phyloP scores from a whole-genome alignment of 1,140 invertebrate genomes.

The Philaenus spumarius region DNA sequence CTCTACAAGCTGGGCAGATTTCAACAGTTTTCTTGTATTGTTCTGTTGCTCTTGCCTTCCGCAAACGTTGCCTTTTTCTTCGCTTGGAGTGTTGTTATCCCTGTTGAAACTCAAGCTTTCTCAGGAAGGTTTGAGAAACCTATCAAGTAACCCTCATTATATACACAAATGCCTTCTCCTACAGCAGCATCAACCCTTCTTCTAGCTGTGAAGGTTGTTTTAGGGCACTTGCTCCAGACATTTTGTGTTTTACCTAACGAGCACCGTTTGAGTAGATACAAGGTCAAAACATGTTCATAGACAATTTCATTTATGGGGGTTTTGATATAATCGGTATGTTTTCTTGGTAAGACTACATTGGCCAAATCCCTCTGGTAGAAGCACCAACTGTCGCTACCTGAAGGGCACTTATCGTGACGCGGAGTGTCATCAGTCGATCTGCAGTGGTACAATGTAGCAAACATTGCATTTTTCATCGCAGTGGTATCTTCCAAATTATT shows the following conservation, averaged over 20 bases:
- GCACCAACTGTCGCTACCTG: too few relatives aligned
- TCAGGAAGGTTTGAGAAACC: too few relatives aligned
- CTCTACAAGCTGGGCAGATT: too few relatives aligned
- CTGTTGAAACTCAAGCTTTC: background rate
- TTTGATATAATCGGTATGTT: background rate
- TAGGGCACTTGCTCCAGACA: too few relatives aligned
- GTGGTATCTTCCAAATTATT: conserved; percentile 1
- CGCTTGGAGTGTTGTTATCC: background rate
- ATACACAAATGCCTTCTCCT: too few relatives aligned
- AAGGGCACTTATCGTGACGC: conserved; percentile 18
- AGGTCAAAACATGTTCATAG: background rate
- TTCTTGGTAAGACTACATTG: background rate
- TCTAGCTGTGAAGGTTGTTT: too few relatives aligned
- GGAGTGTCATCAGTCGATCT: conserved; percentile 22
- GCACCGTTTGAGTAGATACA: too few relatives aligned
- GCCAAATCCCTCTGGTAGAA: conserved; percentile 14
- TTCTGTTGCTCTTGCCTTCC: too few relatives aligned
- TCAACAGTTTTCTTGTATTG: too few relatives aligned
- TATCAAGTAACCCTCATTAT: background rate
- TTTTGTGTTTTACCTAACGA: background rate
- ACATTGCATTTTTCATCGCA: conserved; percentile 20
- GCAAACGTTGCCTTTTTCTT: too few relatives aligned
- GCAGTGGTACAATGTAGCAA: conserved; percentile 20
- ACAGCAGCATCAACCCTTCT: too few relatives aligned
- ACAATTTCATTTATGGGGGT: background rate